A percentile compares a stretch with the other conserved stretches of the same genome.
Conservation (phyloP, 1,140 invertebrate species). For the Drosophila insularis region DNA sequence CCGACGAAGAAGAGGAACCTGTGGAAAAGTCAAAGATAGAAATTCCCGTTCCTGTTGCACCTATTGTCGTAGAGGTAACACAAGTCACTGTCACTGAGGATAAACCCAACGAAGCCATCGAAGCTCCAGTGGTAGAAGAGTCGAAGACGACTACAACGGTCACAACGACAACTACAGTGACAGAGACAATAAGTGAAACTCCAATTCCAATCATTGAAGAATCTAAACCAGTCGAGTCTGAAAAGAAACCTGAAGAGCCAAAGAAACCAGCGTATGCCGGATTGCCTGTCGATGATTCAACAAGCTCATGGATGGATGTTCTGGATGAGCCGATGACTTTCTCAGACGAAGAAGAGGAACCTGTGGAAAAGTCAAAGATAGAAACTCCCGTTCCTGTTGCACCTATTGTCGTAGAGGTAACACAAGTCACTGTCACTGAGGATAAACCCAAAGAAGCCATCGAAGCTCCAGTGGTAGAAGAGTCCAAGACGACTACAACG, state of each 20-base stretch:
- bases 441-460: too few relatives aligned
- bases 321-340: slow-evolving; percentile 84
- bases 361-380: background rate
- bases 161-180: slow-evolving; percentile 16
- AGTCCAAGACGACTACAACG: background rate
- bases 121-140: slow-evolving; percentile 2
- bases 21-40: too few relatives aligned
- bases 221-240: slow-evolving; percentile 10
- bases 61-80: too few relatives aligned
- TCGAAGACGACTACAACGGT: too few relatives aligned
- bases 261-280: slow-evolving; percentile 71
- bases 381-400: background rate
- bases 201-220: background rate
- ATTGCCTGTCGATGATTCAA: slow-evolving; percentile 73
- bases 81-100: too few relatives aligned
- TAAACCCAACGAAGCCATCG: too few relatives aligned
- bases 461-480: background rate
- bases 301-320: slow-evolving; percentile 81
- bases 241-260: slow-evolving; percentile 33
- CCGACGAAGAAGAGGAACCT: too few relatives aligned
- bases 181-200: background rate
- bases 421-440: too few relatives aligned
- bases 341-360: slow-evolving; percentile 82
- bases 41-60: too few relatives aligned
- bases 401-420: background rate